Evolutionary conservation across 2,113 vertebrate genomes (phyloP), one percentile per base, ranked within the genome.

Genomic region (Heterotis niloticus): DNA sequence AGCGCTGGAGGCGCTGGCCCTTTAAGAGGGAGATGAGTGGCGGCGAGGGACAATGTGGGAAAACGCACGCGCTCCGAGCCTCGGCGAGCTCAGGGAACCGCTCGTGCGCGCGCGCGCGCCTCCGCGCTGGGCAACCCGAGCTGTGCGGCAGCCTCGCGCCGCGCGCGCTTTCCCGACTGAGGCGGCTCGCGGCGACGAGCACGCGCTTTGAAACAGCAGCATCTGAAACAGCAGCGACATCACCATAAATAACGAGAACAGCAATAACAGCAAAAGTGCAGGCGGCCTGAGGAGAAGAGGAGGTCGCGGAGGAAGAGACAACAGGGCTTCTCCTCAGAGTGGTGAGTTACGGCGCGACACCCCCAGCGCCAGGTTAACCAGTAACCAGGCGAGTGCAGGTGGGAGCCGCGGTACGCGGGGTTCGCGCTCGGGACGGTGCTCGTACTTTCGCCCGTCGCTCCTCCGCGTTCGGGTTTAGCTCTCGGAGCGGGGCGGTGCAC

Each of bases 11-110:
- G 89, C 79, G 87, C 91, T 90, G 88, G 90, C 89, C 89, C 92
- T 93, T 93, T 93, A 93, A 93, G 92, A 86, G 92, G 91, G 91
- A 92, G 91, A 91, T 89, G 88, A 90, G 85, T 85, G 82, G 81
- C 79, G 81, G 85, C 79, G 87, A 85, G 84, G 83, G 85, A 83
- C 87, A 86, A 83, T 83, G 89, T 82, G 85, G 86, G 87, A 84
- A 44, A 87, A 84, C 81, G 72, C 85, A 81, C 86, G 82, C 88
- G 20, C 81, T 81, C 81, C 89, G 90, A 91, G 91, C 89, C 88
- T 62, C 76, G 64, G 81, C 79, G 82, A 76, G 76, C 76, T 81
- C 54, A 86, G 77, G 81, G 76, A 80, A 83, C 83, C 67, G 68
- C 18, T 23, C 65, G 64, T 69, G 20, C 68, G 73, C 18, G 44